A percentile compares a stretch with the other conserved stretches of the same genome.
These are phyloP conservation scores for Adelosebastes latens DNA, from an alignment of 2,797 vertebrate species.

Conservation along the genomic window DNA sequence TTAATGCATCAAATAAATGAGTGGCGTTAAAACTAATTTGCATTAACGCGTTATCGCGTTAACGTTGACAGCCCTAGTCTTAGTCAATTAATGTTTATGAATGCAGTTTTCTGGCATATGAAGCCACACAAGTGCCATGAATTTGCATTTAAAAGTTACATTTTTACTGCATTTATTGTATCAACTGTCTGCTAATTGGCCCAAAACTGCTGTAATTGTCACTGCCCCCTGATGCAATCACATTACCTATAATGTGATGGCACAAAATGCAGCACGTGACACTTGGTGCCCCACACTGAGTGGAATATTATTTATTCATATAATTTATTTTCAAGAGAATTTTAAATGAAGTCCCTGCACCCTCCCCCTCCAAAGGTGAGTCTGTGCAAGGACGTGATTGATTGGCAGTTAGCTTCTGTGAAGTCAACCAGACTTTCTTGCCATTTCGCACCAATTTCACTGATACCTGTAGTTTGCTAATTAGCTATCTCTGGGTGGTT, in stretches of 20 bases:
- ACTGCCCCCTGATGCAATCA: background rate
- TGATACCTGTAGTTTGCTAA: constrained; percentile 36
- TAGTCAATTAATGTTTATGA: background rate
- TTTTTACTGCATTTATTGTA: background rate
- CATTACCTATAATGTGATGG: background rate
- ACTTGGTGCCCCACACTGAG: background rate
- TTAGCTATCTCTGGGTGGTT: constrained; percentile 20
- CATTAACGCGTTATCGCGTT: no score
- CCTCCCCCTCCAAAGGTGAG: background rate
- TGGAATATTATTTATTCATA: constrained; percentile 31
- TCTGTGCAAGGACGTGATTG: background rate
- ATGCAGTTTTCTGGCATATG: background rate
- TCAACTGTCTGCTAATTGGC: background rate
- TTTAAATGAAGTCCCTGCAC: background rate
- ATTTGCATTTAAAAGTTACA: background rate
- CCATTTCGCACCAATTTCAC: background rate
- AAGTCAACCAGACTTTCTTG: background rate
- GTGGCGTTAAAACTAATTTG: no score
- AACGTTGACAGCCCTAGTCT: background rate
- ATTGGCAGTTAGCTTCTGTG: background rate
- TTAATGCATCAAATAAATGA: no score
- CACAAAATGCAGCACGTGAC: background rate
- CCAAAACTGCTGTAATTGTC: background rate
- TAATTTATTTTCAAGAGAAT: background rate
- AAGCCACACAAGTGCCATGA: background rate